A percentile compares a stretch with the other conserved stretches of the same genome.
These are phyloP conservation scores for Gadus macrocephalus DNA, from an alignment of 2,113 vertebrate genomes.

Conservation along the genomic window DNA sequence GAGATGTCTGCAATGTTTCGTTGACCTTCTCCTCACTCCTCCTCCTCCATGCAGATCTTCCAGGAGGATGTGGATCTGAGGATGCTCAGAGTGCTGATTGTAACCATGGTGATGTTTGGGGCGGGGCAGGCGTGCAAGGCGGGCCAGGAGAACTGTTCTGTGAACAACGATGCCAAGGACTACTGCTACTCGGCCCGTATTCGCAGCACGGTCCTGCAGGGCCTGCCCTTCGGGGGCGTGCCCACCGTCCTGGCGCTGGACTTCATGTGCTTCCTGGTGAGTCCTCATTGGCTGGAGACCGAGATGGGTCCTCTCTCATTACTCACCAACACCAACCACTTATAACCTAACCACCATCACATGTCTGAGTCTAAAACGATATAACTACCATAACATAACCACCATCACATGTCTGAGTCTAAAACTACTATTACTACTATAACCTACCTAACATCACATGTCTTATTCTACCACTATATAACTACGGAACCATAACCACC, in stretches of 20 bases:
- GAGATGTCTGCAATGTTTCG: no score
- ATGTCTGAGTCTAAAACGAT: no score
- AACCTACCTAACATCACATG: no score
- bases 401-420: no score
- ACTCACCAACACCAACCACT: background rate
- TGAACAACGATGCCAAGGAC: constrained; percentile 78
- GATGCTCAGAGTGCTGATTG: constrained; percentile 73
- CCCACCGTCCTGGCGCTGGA: constrained; percentile 95
- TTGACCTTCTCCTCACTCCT: background rate
- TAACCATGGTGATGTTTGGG: constrained; percentile 75
- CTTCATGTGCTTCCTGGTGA: constrained; percentile 44
- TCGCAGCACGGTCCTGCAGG: constrained; percentile 96
- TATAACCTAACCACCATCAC: no score
- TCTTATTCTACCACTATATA: no score
- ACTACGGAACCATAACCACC: no score
- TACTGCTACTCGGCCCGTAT: constrained; percentile 95
- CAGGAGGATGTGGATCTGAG: constrained; percentile 79
- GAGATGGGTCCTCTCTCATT: background rate
- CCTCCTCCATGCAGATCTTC: constrained; percentile 26
- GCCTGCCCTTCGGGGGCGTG: constrained; percentile 91
- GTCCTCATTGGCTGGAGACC: background rate
- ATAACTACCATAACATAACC: no score
- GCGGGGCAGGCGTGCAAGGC: constrained; percentile 59
- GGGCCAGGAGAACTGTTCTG: constrained; percentile 62
- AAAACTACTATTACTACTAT: no score